Base-by-base conservation (phyloP, 1,140 invertebrate species). In the Meloidogyne chitwoodi region DNA sequence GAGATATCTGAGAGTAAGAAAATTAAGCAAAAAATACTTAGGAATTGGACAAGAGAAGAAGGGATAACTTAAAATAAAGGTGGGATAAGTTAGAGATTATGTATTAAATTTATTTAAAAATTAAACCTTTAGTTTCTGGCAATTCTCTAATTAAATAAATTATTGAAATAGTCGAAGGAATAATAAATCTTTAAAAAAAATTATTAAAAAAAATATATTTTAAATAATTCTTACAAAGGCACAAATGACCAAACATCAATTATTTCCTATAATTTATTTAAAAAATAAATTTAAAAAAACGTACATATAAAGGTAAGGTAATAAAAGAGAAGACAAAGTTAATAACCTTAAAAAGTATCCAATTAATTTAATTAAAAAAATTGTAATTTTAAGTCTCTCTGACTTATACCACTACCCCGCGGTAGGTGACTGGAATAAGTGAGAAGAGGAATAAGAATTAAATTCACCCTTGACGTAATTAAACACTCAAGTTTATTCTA, bases 161-260 rank as follows among this genome's bases (percentile, higher is more conserved):
- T 10, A 83, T 26, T 24, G 74, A 82, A 26, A 85, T 1, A 19
- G 61, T 61, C 3, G 82, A 84, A 19, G 83, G 83, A 56, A 84
- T 80, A 24, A 84, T 84, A 74, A 84, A 85, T 26, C 68, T 70
- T 38, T 19, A 67, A 27, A 22, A 44, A n/a, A 56, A 24, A 70
- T 19, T 0, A 48, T 56, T 56, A 56, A 56, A 56, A 56, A 19
- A 48, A 48, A 48, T 44, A 2, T 3, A 34, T 4, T 41, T 41
- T 12, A 41, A 41, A 56, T 5, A 19, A 19, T 31, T 3, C 34
- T 38, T 70, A 70, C 14, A 84, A 56, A 27, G 83, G 83, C 22
- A 84, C 68, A 70, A 84, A 84, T 0, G 82, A 79, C 82, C 83
- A 85, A 14, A 82, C 82, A 44, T 77, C 74, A 27, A 84, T 79